A percentile compares a stretch with the other conserved stretches of the same genome.
Evolutionary conservation across 2,797 vertebrate genomes (phyloP).

Genomic region (Coluber constrictor): DNA sequence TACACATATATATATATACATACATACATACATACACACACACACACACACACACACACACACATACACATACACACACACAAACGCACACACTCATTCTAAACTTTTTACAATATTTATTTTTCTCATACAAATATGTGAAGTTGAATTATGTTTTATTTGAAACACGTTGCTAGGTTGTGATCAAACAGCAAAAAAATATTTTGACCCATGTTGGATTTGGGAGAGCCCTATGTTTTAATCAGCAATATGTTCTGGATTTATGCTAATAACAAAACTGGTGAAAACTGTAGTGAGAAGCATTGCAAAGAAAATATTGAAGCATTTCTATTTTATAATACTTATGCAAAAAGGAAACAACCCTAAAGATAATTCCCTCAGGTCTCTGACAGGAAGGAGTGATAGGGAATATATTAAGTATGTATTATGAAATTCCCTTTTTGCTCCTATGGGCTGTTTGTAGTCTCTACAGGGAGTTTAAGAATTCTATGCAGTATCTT

Average conservation of each 20-base stretch:
- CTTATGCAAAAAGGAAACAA: background rate
- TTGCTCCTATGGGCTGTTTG: background rate
- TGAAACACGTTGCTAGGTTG: background rate
- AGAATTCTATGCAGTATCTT: background rate
- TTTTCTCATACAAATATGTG: background rate
- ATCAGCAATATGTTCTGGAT: background rate
- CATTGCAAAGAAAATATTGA: background rate
- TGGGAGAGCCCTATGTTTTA: background rate
- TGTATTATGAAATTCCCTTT: background rate
- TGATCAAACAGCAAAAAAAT: conserved; percentile 2
- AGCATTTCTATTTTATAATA: background rate
- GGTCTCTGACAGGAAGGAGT: background rate
- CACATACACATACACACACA: background rate
- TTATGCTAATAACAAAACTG: conserved; percentile 5
- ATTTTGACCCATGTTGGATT: background rate
- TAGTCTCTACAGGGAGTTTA: background rate
- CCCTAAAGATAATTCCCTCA: background rate
- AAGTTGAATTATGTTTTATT: background rate
- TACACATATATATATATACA: no score
- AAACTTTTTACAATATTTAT: background rate
- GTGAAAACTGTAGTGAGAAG: background rate
- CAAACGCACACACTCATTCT: background rate
- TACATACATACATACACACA: no score
- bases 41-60: no score
- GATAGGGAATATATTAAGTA: background rate